Evolutionary conservation across 2,888 invertebrate genomes (phyloP), one percentile per base, ranked within the genome.

Genomic region (Drosophila mayaguana): DNA sequence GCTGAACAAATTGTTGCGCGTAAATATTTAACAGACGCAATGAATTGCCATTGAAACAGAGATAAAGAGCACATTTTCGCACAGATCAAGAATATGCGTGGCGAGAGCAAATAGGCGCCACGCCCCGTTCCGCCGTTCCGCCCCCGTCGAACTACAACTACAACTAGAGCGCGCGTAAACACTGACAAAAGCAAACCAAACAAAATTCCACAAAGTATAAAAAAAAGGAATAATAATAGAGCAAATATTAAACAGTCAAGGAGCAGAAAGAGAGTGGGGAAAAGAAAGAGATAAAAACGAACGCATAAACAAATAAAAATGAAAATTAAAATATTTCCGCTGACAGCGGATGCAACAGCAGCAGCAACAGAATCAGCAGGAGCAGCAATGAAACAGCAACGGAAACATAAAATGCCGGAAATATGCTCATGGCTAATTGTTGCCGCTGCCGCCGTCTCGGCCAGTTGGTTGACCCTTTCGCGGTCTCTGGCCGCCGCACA

Each of bases 391-490:
- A 87, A 89, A 88, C 78, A 86, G 82, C 90, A 90, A 72, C 90
- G 91, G 85, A 91, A 90, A 88, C 89, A 90, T 81, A 83, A 90
- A 91, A 83, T 89, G 87, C 89, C 91, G 91, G 91, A 91, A 91
- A 90, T 91, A 89, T 90, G 86, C 80, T 88, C 89, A 81, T 89
- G 90, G 88, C 89, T 91, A 90, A 91, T 91, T 91, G 90, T 84
- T 79, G 89, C 72, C 83, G 77, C 81, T 73, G 82, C 72, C 72
- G 72, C 70, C 71, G 72, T 51, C 43, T 66, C 69, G 51, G 85
- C 88, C 80, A 89, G 89, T 84, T 89, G 87, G 78, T 54, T 90
- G 54, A 74, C 83, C 59, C 69, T 80, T 36, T 66, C 72, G 46
- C 64, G 69, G 28, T 78, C 76, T 32, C 60, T 71, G 55, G 74